Evolutionary conservation across 2,113 vertebrate genomes (phyloP), one percentile per base, ranked within the genome.

Genomic region (Cebidichthys violaceus): DNA sequence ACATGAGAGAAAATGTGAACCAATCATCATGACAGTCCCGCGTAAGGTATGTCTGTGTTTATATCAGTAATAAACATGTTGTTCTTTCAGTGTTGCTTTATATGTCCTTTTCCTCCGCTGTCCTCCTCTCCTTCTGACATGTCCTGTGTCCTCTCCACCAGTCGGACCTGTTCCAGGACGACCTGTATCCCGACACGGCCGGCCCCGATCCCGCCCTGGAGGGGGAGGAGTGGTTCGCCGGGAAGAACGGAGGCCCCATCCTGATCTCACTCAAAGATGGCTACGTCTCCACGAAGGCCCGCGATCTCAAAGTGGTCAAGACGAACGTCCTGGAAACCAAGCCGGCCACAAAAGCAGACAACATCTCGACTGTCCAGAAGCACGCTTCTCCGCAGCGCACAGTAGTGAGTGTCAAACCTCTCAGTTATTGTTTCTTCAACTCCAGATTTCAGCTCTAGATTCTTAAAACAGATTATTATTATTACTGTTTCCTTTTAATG

Each of bases 91-190:
- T 24, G 39, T 17, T 43, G 39, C 15, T 76, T 37, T 43, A 33
- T 57, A 0, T 4, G 33, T 70, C 15, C 8, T 67, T 33, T 35
- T 33, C 24, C 65, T 61, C 27, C 11, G 29, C 68, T 18, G 15
- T 14, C 39, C 4, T 41, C 20, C 13, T 61, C 10, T n/a, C 47
- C 17, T 50, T 0, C 2, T 45, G 4, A 47, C 87, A 37, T 79
- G 65, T 71, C 47, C 45, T 59, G 14, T 20, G 18, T 77, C 68
- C 82, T 74, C 64, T 81, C 75, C 90, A 20, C 78, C 87, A 99
- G 98, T 99, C 98, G 3, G 98, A 99, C 92, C 96, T 99, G 64
- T 99, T 99, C 95, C 98, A 99, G 86, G 98, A 99, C 1, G 98
- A 99, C 89, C 94, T 99, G 70, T 99, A 99, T 72, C 98, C 98